These are phyloP conservation scores for Drosophila macrothrix DNA, from an alignment of 2,888 invertebrate genomes.

Conservation along the genomic window DNA sequence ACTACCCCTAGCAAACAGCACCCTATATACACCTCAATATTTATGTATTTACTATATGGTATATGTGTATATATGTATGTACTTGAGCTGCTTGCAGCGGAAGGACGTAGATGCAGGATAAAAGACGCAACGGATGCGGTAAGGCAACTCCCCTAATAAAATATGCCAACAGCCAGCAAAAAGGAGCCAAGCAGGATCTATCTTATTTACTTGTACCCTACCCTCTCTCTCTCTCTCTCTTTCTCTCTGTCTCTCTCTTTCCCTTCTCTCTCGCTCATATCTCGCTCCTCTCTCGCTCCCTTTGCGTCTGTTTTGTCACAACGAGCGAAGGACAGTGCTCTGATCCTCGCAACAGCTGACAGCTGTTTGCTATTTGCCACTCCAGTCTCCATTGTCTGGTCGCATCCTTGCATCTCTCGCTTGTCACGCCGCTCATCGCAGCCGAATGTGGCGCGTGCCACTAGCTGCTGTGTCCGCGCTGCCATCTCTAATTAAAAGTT, in stretches of 20 bases:
- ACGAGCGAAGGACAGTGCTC: constrained; percentile 28
- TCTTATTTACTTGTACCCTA: constrained; percentile 33
- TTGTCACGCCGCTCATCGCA: constrained; percentile 19
- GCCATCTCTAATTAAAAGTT: constrained; percentile 43
- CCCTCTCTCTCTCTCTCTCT: neutral
- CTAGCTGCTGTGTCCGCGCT: constrained; percentile 14
- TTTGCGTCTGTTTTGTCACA: constrained; percentile 42
- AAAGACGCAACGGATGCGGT: constrained; percentile 70
- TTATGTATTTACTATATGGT: neutral
- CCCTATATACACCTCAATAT: constrained; percentile 21
- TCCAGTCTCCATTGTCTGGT: constrained; percentile 4
- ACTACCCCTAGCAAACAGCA: constrained; percentile 41
- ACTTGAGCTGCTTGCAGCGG: constrained; percentile 45
- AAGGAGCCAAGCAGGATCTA: constrained; percentile 55
- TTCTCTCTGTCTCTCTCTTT: neutral
- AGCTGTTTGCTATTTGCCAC: constrained; percentile 57
- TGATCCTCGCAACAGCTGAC: constrained; percentile 76
- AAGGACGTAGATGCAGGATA: constrained; percentile 65
- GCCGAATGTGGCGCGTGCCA: constrained; percentile 68
- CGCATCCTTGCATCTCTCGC: constrained; percentile 26
- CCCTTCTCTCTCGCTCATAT: neutral
- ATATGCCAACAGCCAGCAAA: constrained; percentile 37
- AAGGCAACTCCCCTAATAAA: constrained; percentile 75
- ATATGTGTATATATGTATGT: neutral
- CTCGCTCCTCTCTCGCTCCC: neutral